Base-by-base conservation (phyloP, 2,113 vertebrate species). In the Tychaedon coryphoeus region DNA sequence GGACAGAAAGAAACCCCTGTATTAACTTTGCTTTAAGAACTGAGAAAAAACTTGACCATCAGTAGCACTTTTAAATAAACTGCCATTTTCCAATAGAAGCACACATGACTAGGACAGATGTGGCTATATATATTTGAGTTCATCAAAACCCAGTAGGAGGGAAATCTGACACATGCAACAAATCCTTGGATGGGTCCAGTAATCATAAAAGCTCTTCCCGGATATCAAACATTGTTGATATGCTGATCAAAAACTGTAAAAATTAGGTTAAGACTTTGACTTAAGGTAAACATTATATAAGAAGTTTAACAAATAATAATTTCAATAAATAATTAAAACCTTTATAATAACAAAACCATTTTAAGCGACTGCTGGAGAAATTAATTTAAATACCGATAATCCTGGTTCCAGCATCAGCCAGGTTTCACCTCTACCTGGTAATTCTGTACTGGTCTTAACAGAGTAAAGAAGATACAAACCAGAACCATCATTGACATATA, bases 51-150 rank as follows among this genome's bases (percentile, higher is more conserved):
- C 5, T 47, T 66, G 38, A 25, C 20, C 34, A 26, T 64, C 53
- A 67, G 29, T 3, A 42, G 14, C 24, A 61, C 40, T 69, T 93
- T 64, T 14, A 86, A 78, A 62, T 50, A 75, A 88, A 62, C 10
- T 45, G 5, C 14, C 31, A 40, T 91, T 86, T 91, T 84, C 38
- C 64, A 53, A 1, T 29, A 77, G 40, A 73, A 25, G 64, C 28
- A 83, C 14, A 38, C 47, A 58, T 45, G 17, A 45, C 42, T 42
- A 76, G 13, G 57, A 72, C 13, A 70, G 54, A 73, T 19, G 23
- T 33, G 40, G 24, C n/a, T 53, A 43, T 25, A 57, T 36, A 47
- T 25, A 62, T 17, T 43, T 0, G 0, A 77, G 26, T 34, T 67
- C 38, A 87, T 22, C 33, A 66, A 81, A 77, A 93, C 8, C 26